Conservation (phyloP, 2,797 vertebrate genomes). For the Galago senegalensis region DNA sequence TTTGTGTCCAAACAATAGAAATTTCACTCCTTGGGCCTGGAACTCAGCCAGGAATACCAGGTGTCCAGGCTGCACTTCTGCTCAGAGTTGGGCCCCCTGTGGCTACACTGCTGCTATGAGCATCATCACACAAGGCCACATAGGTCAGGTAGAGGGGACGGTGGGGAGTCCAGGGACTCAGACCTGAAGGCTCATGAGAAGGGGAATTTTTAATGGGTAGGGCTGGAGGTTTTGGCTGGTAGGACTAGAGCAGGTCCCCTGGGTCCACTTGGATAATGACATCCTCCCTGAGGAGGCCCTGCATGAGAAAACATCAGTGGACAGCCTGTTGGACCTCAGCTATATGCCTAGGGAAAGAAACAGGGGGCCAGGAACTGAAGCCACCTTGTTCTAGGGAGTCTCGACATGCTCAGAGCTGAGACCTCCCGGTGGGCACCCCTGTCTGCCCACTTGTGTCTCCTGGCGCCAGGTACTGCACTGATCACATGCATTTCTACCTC, state of each 20-base stretch:
- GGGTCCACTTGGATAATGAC: neutral
- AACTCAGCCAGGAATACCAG: constrained; percentile 6
- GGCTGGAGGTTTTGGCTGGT: neutral
- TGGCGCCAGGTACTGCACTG: neutral
- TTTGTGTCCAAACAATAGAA: neutral
- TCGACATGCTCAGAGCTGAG: neutral
- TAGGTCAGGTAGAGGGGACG: neutral
- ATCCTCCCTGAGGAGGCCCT: neutral
- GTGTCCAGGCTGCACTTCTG: neutral
- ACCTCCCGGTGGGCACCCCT: neutral
- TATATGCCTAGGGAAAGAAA: neutral
- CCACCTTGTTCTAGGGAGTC: neutral
- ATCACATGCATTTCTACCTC: neutral
- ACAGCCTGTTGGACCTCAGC: neutral
- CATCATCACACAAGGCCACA: neutral
- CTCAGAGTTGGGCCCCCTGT: neutral
- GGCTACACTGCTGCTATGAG: neutral
- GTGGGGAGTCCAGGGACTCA: neutral
- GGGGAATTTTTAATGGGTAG: neutral
- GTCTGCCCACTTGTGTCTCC: rapidly evolving
- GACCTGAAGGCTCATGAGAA: neutral
- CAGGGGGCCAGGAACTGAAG: neutral
- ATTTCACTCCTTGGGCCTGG: neutral
- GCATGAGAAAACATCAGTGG: neutral
- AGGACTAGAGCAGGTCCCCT: neutral